Percentiles rank a stretch among this genome's conserved stretches.
Evolutionary conservation across 2,797 vertebrate genomes (phyloP).

Genomic region (Eulemur coronatus): DNA sequence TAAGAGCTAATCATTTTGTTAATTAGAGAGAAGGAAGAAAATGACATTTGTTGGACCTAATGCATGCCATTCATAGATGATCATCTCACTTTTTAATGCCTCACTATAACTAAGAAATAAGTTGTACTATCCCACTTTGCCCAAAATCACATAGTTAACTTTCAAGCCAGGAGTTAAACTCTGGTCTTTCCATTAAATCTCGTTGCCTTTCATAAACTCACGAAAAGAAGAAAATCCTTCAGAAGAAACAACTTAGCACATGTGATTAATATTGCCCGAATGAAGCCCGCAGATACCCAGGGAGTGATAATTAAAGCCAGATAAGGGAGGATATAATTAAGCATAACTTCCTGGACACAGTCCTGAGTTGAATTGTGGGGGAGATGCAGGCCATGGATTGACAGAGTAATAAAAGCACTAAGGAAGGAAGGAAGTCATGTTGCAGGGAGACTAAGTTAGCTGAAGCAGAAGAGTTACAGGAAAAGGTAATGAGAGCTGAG

Average conservation of each 20-base stretch:
- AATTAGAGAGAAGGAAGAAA: constrained; percentile 8
- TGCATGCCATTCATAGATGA: neutral
- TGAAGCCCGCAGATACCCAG: neutral
- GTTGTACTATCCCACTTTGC: neutral
- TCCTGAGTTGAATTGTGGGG: neutral
- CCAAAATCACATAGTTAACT: constrained; percentile 1
- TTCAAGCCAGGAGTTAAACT: neutral
- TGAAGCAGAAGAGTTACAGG: constrained; percentile 53
- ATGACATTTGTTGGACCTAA: neutral
- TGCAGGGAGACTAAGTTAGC: constrained; percentile 51
- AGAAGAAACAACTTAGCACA: constrained; percentile 28
- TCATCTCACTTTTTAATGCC: neutral
- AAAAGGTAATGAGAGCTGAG: constrained; percentile 55
- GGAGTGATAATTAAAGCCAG: neutral
- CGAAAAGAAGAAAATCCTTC: neutral
- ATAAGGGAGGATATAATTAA: constrained; percentile 23
- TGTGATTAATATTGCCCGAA: neutral
- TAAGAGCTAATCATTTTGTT: constrained; percentile 6
- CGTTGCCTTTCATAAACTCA: constrained; percentile 19
- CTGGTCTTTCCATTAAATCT: neutral
- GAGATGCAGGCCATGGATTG: neutral
- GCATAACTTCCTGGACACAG: constrained; percentile 22
- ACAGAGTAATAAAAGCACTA: constrained; percentile 59
- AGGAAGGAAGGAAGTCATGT: constrained; percentile 73
- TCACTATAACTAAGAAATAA: neutral